Base-by-base conservation (phyloP, 2,888 invertebrate species). In the Globia sparganii region DNA sequence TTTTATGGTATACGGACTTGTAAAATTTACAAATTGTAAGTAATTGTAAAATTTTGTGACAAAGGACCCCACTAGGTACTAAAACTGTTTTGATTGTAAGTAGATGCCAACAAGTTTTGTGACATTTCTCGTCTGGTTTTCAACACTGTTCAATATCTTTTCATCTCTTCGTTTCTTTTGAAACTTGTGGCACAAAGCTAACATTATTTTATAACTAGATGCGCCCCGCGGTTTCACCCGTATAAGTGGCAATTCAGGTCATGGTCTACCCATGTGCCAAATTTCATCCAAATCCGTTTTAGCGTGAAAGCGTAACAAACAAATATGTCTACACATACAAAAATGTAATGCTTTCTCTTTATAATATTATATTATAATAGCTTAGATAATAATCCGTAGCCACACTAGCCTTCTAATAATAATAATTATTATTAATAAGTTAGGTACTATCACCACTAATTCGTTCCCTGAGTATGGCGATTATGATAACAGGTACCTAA, bases 341-440 rank as follows among this genome's bases (percentile, higher is more conserved):
- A 46, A 18, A 46, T 18, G 18, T 5, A 46, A 46, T 46, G 46
- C 5, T 46, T 5, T 18, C 46, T 18, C 5, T 46, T 46, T 46
- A 46, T 46, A 46, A 46, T 46, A 46, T 18, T 13, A 40, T 40
- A 40, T 40, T 40, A 40, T 40, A 13, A 43, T 43, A 43, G 46
- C 18, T 46, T 18, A 18, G 18, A 46, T 4, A 67, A 31, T 25
- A 46, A 37, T 11, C 15, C 8, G 4, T 40, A 40, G 25, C 13
- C 8, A 18, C 31, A 6, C 21, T 21, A 31, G 11, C 15, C 11
- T 43, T 46, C 43, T 28, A 31, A 61, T 49, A 75, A 25, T 13
- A 49, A 40, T 49, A 75, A 25, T 13, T 40, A 40, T 40, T 49
- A 61, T 71, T 74, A 13, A 46, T 31, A 70, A 58, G 28, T 25